These are phyloP conservation scores for Diplodus sargus DNA, from an alignment of 2,797 vertebrate genomes.

Conservation along the genomic window DNA sequence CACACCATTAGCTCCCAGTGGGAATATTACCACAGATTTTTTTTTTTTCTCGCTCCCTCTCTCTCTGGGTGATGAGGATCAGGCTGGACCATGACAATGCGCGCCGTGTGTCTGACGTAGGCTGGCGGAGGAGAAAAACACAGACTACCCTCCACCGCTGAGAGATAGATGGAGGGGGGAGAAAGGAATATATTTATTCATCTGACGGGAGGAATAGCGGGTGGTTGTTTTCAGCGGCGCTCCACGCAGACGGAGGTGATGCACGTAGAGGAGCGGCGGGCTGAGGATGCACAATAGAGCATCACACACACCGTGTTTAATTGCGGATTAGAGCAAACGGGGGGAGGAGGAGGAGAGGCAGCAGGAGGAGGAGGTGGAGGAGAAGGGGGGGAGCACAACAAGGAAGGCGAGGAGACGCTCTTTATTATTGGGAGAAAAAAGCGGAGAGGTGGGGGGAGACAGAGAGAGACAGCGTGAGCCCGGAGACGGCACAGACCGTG, in stretches of 20 bases:
- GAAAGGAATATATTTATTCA: conserved; percentile 19
- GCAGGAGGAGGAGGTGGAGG: conserved; percentile 39
- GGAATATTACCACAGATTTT: conserved; percentile 48
- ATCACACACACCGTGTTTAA: conserved; percentile 80
- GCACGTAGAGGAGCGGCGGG: conserved; percentile 41
- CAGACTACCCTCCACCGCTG: conserved; percentile 65
- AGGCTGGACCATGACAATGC: conserved; percentile 78
- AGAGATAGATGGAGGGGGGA: conserved; percentile 19
- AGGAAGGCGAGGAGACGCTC: conserved; percentile 77
- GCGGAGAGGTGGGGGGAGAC: conserved; percentile 33
- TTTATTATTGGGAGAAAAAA: conserved; percentile 76
- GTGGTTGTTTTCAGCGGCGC: conserved; percentile 58
- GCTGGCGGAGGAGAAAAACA: conserved; percentile 76
- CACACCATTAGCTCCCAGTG: conserved; percentile 40
- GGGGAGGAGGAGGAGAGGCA: conserved; percentile 48
- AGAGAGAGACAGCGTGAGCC: conserved; percentile 61
- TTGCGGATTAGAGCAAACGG: conserved; percentile 80
- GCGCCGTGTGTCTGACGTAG: conserved; percentile 80
- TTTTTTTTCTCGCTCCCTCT: background rate
- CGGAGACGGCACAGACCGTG: conserved; percentile 74
- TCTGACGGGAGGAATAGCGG: conserved; percentile 36
- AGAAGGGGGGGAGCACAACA: conserved; percentile 69
- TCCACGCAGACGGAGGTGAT: conserved; percentile 24
- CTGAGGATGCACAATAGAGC: conserved; percentile 82
- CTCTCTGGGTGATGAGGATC: conserved; percentile 41